phyloP scores from a whole-genome alignment of 37 sponge, comb jelly and placozoan species.

The Spongilla lacustris region DNA sequence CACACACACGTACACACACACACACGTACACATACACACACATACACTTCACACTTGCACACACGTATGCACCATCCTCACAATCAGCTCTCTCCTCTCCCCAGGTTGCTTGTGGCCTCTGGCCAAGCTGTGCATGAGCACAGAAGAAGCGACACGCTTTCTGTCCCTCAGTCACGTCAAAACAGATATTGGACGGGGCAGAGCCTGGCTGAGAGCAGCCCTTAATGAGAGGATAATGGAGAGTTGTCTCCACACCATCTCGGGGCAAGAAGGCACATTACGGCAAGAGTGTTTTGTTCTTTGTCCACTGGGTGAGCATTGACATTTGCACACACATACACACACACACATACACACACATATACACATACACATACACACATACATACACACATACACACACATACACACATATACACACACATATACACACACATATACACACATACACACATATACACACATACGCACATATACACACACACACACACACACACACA shows the following conservation, averaged over 20 bases:
- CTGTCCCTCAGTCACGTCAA: conserved; percentile 18
- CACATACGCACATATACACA: too few relatives aligned
- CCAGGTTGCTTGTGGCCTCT: conserved; percentile 52
- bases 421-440: background rate
- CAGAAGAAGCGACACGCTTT: conserved; percentile 49
- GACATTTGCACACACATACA: too few relatives aligned
- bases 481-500: too few relatives aligned
- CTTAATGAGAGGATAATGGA: conserved; percentile 89
- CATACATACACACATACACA: background rate
- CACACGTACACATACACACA: conserved; percentile 49
- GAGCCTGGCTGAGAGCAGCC: conserved; percentile 86
- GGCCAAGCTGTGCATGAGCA: conserved; percentile 42
- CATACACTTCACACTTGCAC: background rate
- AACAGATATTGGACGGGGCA: conserved; percentile 61
- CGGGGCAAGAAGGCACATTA: conserved; percentile 18
- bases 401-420: too few relatives aligned
- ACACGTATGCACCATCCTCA: background rate
- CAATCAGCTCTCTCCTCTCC: background rate
- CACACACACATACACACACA: background rate
- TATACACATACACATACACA: background rate
- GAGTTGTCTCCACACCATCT: conserved; percentile 51
- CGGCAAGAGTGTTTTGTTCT: conserved; percentile 16
- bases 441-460: too few relatives aligned
- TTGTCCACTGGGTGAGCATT: too few relatives aligned
- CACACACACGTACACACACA: background rate